Evolutionary conservation across 1,140 invertebrate genomes (phyloP).

Genomic region (Venturia canescens): DNA sequence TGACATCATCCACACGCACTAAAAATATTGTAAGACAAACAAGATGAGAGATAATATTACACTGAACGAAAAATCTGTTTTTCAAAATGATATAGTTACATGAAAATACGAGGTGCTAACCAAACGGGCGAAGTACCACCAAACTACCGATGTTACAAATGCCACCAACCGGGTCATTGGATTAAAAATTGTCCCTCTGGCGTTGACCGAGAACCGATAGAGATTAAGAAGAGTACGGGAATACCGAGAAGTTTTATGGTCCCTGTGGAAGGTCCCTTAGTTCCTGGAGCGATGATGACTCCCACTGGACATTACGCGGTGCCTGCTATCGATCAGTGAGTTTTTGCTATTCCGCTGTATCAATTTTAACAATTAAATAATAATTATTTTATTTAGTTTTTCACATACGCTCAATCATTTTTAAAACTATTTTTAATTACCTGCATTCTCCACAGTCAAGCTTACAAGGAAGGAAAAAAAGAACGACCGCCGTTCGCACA

Average conservation of each 20-base stretch:
- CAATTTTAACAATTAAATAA: conserved; percentile 14
- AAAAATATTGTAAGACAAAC: too few relatives aligned
- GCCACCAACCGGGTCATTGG: conserved; percentile 95
- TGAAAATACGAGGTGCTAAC: conserved; percentile 90
- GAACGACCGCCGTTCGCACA: conserved; percentile 81
- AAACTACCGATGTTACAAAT: conserved; percentile 95
- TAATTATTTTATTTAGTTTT: background rate
- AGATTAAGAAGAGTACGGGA: conserved; percentile 96
- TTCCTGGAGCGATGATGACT: conserved; percentile 96
- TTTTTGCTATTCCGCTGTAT: conserved; percentile 61
- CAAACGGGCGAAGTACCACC: conserved; percentile 92
- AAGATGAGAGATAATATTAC: background rate
- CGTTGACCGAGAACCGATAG: conserved; percentile 81
- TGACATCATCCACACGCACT: too few relatives aligned
- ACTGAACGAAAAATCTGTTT: background rate
- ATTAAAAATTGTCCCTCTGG: conserved; percentile 94
- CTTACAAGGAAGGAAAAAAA: conserved; percentile 86
- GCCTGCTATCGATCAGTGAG: conserved; percentile 93
- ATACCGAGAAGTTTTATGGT: conserved; percentile 98
- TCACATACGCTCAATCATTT: background rate
- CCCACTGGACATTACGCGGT: conserved; percentile 94
- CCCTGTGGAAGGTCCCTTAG: conserved; percentile 90
- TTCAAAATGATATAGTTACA: conserved; percentile 82
- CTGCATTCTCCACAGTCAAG: conserved; percentile 79
- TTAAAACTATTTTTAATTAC: conserved; percentile 26